phyloP scores from a whole-genome alignment of 2,888 invertebrate species.

The Drosophila fungiperda region DNA sequence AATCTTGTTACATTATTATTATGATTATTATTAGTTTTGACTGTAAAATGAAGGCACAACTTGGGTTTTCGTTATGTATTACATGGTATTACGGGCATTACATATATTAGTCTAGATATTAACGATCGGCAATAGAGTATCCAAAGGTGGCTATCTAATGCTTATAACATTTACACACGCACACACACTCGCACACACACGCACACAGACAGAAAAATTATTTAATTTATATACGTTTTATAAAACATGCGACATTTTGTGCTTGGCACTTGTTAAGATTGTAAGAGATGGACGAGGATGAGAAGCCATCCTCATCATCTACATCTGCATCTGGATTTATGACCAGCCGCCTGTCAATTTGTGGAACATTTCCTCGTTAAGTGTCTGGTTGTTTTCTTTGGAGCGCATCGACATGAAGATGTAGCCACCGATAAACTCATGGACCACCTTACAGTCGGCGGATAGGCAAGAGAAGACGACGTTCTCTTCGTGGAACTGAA shows the following conservation, averaged over 20 bases:
- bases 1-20: background rate
- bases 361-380: slow-evolving; percentile 99
- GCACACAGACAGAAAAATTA: slow-evolving; percentile 34
- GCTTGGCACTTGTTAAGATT: slow-evolving; percentile 68
- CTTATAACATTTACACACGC: slow-evolving; percentile 62
- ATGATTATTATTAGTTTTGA: background rate
- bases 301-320: background rate
- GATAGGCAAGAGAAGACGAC: slow-evolving; percentile 98
- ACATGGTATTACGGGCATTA: slow-evolving; percentile 25
- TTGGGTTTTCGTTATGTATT: slow-evolving; percentile 25
- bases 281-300: background rate
- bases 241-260: slow-evolving; percentile 71
- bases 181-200: slow-evolving; percentile 35
- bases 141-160: slow-evolving; percentile 24
- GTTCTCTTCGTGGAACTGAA: slow-evolving; percentile 98
- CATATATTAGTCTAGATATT: slow-evolving; percentile 59
- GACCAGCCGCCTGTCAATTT: slow-evolving; percentile 98
- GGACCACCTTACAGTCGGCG: slow-evolving; percentile 99
- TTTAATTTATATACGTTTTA: slow-evolving; percentile 30
- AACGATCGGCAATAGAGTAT: slow-evolving; percentile 33
- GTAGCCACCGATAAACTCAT: slow-evolving; percentile 99
- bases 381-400: slow-evolving; percentile 97
- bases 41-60: slow-evolving; percentile 45
- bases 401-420: slow-evolving; percentile 99
- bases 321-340: slow-evolving; percentile 45